Conservation (phyloP, 1,140 invertebrate genomes). For the Epicauta chinensis region DNA sequence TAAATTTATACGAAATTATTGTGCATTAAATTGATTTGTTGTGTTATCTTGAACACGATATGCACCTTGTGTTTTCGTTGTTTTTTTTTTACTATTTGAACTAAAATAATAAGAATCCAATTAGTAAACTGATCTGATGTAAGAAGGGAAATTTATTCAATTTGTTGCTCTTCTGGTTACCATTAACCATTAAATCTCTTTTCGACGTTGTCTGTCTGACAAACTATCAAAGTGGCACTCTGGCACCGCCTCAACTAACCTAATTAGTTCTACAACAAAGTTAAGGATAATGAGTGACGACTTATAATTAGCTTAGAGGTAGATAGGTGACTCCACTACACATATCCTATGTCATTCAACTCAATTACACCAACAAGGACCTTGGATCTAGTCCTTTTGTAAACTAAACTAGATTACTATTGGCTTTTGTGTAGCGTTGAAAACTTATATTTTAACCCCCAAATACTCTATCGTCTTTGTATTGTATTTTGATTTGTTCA, state of each 20-base stretch:
- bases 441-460: too few species aligned
- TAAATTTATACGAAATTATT: conserved; percentile 32
- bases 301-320: conserved; percentile 38
- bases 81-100: too few species aligned
- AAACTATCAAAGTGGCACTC: background rate
- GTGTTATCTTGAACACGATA: background rate
- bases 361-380: conserved; percentile 25
- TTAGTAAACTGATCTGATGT: too few species aligned
- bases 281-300: conserved; percentile 40
- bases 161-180: too few species aligned
- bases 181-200: too few species aligned
- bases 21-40: conserved; percentile 18
- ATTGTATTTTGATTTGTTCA: too few species aligned
- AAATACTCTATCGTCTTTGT: too few species aligned
- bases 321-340: conserved; percentile 38
- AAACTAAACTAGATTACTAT: too few species aligned
- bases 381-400: too few species aligned
- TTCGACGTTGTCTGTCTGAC: background rate
- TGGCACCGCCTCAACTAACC: conserved; percentile 17
- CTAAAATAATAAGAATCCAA: too few species aligned
- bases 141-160: too few species aligned
- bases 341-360: conserved; percentile 35
- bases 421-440: too few species aligned
- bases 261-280: conserved; percentile 33
- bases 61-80: background rate